These are phyloP conservation scores for Paratilapia polleni DNA, from an alignment of 2,113 vertebrate species.

Conservation along the genomic window DNA sequence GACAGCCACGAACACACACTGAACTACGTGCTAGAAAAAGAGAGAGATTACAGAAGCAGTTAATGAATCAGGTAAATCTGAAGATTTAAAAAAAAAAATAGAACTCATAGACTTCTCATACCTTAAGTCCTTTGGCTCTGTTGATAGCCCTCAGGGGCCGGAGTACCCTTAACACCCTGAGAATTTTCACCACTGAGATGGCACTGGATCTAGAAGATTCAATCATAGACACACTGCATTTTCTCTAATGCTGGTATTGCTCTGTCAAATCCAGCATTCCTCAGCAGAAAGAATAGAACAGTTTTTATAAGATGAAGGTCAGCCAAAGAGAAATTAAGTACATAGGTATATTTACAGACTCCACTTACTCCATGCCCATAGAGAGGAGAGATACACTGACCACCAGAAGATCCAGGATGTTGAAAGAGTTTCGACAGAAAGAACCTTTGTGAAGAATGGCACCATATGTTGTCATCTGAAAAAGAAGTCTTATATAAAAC, in stretches of 20 bases:
- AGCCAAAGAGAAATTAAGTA: background rate
- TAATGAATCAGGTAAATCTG: background rate
- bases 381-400: slow-evolving; percentile 94
- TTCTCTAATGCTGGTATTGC: too few species aligned
- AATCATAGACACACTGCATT: background rate
- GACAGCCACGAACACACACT: slow-evolving; percentile 94
- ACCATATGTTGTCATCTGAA: slow-evolving; percentile 93
- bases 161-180: slow-evolving; percentile 91
- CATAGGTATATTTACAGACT: background rate
- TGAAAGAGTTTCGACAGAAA: slow-evolving; percentile 95
- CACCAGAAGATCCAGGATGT: slow-evolving; percentile 92
- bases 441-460: slow-evolving; percentile 95
- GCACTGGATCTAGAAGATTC: slow-evolving; percentile 84
- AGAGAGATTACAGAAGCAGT: background rate
- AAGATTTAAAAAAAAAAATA: too few species aligned
- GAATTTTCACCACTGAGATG: slow-evolving; percentile 95
- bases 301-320: background rate
- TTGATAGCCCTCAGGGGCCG: slow-evolving; percentile 93
- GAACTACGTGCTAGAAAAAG: slow-evolving; percentile 88
- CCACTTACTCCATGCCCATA: slow-evolving; percentile 89
- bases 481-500: background rate
- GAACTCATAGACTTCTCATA: slow-evolving; percentile 33
- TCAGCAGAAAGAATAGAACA: background rate
- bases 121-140: slow-evolving; percentile 80
- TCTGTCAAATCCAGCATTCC: background rate